Evolutionary conservation across 2,888 invertebrate genomes (phyloP).

Genomic region (Heliconius sara): DNA sequence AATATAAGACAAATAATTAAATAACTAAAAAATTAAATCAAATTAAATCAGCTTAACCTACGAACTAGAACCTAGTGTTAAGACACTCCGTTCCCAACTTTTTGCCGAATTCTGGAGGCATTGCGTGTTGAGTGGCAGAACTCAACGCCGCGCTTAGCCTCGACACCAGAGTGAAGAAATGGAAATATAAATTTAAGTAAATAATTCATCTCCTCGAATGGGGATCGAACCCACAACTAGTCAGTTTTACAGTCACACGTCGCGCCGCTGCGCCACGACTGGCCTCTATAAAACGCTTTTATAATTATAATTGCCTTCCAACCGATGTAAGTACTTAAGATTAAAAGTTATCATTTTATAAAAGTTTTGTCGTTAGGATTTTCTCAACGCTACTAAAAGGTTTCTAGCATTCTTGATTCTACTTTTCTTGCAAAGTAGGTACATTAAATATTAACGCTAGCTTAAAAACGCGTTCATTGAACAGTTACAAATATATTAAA

Average conservation of each 20-base stretch:
- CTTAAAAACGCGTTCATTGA: neutral
- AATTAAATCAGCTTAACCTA: neutral
- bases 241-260: too few species aligned
- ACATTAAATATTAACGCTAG: slow-evolving; percentile 9
- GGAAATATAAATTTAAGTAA: too few species aligned
- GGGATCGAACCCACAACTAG: too few species aligned
- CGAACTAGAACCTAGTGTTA: neutral
- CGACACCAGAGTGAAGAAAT: too few species aligned
- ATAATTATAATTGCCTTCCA: neutral
- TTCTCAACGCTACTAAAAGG: neutral
- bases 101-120: too few species aligned
- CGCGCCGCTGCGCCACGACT: too few species aligned
- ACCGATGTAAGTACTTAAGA: neutral
- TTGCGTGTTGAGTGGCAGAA: too few species aligned
- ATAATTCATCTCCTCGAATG: too few species aligned
- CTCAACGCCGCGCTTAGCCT: too few species aligned
- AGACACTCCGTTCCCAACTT: too few species aligned
- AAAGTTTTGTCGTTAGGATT: neutral
- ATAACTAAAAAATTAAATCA: neutral
- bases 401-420: neutral
- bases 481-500: neutral
- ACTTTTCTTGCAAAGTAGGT: neutral
- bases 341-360: slow-evolving; percentile 24
- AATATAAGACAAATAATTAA: slow-evolving; percentile 1
- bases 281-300: too few species aligned